Base-by-base conservation (phyloP, 2,888 invertebrate species). In the Suillia variegata region DNA sequence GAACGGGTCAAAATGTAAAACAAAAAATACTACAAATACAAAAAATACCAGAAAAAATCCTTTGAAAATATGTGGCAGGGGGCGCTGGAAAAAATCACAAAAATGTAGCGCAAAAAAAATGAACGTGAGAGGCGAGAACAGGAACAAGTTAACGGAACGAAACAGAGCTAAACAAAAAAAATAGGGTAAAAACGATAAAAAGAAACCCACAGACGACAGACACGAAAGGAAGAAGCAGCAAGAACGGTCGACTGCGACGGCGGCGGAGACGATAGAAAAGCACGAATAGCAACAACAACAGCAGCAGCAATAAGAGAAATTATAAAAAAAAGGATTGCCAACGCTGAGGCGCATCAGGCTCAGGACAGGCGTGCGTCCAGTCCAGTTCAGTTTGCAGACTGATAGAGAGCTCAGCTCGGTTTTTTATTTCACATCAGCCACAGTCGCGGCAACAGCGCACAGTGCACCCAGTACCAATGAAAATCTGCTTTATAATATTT, bases 1-100 rank as follows among this genome's bases (percentile, higher is more conserved):
- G 66, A 75, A 64, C 62, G 65, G 74, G 66, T 66, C 66, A 64
- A 67, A 64, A 67, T 67, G 67, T 67, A 67, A 54, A 52, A 52
- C 56, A 53, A 59, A 66, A 49, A 45, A 45, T n/a, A n/a, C n/a
- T n/a, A 20, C 17, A 15, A 45, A 17, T 18, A 4, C 17, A 45
- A 45, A 17, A 45, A 45, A n/a, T n/a, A n/a, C n/a, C 20, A 18
- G 18, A 45, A 20, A 45, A 38, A 38, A 38, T 13, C 15, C 38
- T 38, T n/a, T 38, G n/a, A 31, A 38, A 38, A 38, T 13, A 38
- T 8, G 38, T 13, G 38, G n/a, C n/a, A 38, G 12, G 6, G 31
- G 31, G 31, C 31, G 12, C 6, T n/a, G 38, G 15, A 38, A 38
- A 38, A 38, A 38, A 38, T 38, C 26, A n/a, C 38, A 38, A n/a